Conservation (phyloP, 1,140 invertebrate species). For the Andricus grossulariae region DNA sequence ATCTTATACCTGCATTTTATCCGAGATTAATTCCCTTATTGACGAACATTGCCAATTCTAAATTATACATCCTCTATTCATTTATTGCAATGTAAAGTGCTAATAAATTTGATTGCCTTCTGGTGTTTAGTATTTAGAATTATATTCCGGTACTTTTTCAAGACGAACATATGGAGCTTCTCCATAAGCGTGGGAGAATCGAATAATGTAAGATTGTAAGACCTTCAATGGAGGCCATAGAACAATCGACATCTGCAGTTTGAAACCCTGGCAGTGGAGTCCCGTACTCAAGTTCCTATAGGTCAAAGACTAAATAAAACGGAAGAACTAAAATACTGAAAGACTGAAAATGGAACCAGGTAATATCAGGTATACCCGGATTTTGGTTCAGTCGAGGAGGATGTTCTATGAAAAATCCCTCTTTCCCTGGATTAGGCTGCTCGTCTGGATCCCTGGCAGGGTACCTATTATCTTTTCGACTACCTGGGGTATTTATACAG, state of each 20-base stretch:
- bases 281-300: background rate
- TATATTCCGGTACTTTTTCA: background rate
- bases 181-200: background rate
- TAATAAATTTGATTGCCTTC: too few species aligned
- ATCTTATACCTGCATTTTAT: too few species aligned
- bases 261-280: slow-evolving; percentile 10
- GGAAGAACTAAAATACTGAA: too few species aligned
- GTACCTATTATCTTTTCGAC: too few species aligned
- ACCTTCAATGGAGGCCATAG: background rate
- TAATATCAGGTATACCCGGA: background rate
- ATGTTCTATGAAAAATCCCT: slow-evolving; percentile 15
- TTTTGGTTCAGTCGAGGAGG: background rate
- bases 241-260: slow-evolving; percentile 18
- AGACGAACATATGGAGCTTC: background rate
- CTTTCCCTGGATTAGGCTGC: background rate
- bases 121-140: background rate
- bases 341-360: background rate
- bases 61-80: too few species aligned
- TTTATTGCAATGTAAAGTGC: too few species aligned
- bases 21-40: too few species aligned
- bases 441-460: too few species aligned
- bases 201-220: background rate
- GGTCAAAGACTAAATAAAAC: too few species aligned
- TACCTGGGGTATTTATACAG: too few species aligned
- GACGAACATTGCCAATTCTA: too few species aligned